phyloP scores from a whole-genome alignment of 2,797 vertebrate genomes.

The Micrastur ruficollis region DNA sequence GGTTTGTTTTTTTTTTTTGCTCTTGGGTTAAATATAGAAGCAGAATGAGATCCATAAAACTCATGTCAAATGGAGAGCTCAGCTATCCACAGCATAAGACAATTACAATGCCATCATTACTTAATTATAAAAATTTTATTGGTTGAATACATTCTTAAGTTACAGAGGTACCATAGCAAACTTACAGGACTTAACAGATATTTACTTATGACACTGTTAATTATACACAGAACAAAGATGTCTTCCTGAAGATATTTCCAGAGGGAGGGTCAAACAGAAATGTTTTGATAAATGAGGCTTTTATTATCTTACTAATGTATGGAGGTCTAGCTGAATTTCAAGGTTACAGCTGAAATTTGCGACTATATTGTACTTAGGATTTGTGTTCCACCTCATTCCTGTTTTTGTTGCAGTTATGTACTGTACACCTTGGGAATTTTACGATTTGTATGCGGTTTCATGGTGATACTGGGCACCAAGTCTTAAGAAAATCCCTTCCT shows the following conservation, averaged over 20 bases:
- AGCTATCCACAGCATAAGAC: neutral
- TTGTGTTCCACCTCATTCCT: neutral
- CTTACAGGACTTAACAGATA: constrained; percentile 3
- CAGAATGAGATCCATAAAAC: neutral
- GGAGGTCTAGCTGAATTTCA: neutral
- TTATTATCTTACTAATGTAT: neutral
- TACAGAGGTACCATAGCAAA: constrained; percentile 54
- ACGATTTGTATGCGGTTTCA: neutral
- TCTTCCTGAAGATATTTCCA: neutral
- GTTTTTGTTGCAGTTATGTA: neutral
- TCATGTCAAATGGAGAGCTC: neutral
- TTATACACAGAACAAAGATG: neutral
- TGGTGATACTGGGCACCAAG: neutral
- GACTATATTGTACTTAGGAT: neutral
- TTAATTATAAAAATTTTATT: constrained; percentile 63
- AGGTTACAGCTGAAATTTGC: neutral
- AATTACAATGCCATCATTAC: neutral
- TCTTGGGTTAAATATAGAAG: neutral
- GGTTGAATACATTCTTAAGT: constrained; percentile 69
- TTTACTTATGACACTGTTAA: constrained; percentile 32
- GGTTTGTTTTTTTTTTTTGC: neutral
- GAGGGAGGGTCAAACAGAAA: neutral
- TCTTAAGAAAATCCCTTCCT: neutral
- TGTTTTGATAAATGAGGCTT: neutral
- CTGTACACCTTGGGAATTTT: neutral